Conservation (phyloP, 2,888 invertebrate species). For the Eumacrocentrus americanus region DNA sequence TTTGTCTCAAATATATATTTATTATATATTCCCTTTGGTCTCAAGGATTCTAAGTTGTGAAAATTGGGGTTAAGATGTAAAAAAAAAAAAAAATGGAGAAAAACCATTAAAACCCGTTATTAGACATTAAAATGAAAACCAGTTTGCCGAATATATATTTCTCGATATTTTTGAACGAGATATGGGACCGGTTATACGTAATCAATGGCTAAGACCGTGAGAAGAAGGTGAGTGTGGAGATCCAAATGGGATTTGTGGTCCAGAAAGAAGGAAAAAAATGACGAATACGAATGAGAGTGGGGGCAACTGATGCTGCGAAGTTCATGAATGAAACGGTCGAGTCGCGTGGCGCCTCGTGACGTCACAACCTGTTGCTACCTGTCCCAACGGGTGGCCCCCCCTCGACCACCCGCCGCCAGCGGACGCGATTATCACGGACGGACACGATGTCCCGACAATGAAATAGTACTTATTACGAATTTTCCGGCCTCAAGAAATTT, state of each 20-base stretch:
- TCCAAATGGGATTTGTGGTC: not conserved
- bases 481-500: constrained; percentile 8
- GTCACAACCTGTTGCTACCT: constrained; percentile 60
- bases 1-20: too few relatives aligned
- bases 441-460: not conserved
- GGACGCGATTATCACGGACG: not conserved
- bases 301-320: constrained; percentile 30
- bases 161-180: not conserved
- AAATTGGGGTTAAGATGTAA: too few relatives aligned
- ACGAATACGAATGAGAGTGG: not conserved
- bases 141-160: constrained; percentile 10
- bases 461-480: not conserved
- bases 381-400: constrained; percentile 33
- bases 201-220: constrained; percentile 8
- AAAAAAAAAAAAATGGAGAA: too few relatives aligned
- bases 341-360: constrained; percentile 60
- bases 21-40: too few relatives aligned
- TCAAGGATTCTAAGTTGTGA: too few relatives aligned
- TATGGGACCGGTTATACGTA: not conserved
- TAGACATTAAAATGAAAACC: constrained; percentile 8
- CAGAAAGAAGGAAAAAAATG: not conserved
- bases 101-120: constrained; percentile 8
- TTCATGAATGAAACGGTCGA: constrained; percentile 56
- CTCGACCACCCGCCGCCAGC: constrained; percentile 1
- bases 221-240: not conserved